Evolutionary conservation across 2,113 vertebrate genomes (phyloP).

Genomic region (Reinhardtius hippoglossoides): DNA sequence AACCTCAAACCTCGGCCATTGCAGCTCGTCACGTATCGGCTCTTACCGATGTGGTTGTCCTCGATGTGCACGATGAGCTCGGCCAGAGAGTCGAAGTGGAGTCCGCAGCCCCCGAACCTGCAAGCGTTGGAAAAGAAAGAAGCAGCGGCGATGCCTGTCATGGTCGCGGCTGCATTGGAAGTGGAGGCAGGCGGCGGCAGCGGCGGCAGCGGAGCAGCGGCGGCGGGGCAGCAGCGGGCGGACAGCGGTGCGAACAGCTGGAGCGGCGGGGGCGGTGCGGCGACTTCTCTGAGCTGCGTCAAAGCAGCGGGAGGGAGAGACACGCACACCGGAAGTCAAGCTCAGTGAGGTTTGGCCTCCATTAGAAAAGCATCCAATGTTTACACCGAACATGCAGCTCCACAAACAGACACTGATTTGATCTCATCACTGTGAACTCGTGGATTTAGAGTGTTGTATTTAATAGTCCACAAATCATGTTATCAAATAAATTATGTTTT

Average conservation of each 20-base stretch:
- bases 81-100: constrained; percentile 90
- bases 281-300: constrained; percentile 48
- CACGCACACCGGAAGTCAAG: constrained; percentile 48
- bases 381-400: background rate
- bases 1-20: constrained; percentile 60
- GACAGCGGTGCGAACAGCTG: constrained; percentile 79
- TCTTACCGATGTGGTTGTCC: constrained; percentile 94
- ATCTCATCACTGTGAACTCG: background rate
- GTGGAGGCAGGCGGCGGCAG: constrained; percentile 73
- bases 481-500: too few species aligned
- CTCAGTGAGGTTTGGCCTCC: constrained; percentile 18
- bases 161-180: constrained; percentile 88
- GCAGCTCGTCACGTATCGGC: constrained; percentile 19
- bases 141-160: constrained; percentile 96
- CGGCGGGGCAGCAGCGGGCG: constrained; percentile 63
- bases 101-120: constrained; percentile 93
- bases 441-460: background rate
- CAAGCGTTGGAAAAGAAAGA: constrained; percentile 97
- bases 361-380: constrained; percentile 30
- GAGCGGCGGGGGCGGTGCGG: constrained; percentile 46
- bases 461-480: too few species aligned
- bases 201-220: constrained; percentile 54
- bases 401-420: background rate
- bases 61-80: constrained; percentile 97
- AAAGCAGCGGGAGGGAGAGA: constrained; percentile 17